Base-by-base conservation (phyloP, 2,113 vertebrate species). In the Hippocampus abdominalis region DNA sequence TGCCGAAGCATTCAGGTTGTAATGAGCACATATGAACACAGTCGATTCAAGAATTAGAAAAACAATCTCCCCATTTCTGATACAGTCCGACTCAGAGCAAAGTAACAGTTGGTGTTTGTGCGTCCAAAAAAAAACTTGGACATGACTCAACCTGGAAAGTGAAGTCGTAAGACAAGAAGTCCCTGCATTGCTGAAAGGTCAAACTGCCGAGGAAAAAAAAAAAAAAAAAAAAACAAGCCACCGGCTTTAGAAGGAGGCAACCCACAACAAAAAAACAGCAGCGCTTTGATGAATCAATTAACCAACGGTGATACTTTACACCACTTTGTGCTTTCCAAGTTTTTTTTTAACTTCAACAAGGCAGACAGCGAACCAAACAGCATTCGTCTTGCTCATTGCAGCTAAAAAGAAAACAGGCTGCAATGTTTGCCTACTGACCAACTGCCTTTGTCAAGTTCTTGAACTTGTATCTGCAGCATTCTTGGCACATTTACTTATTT, bases 21-120 rank as follows among this genome's bases (percentile, higher is more conserved):
- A 64, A 70, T 70, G 70, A 66, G 48, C 54, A 62, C 79, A 72
- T 69, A 10, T 53, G 20, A 74, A 77, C 70, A 69, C 49, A 68
- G 51, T 51, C 36, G 46, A 59, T 60, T 74, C 1, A 68, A 85
- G 57, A 66, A 81, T 36, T 36, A 78, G 71, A 44, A 69, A 62
- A 18, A 8, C 42, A 53, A n/a, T 59, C 4, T 48, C 27, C 27
- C 20, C 23, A 44, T 49, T 48, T 25, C 20, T 66, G 48, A 23
- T 32, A 62, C 2, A 32, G 53, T 20, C 57, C 12, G 42, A 60
- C 44, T 57, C 42, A 74, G 25, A 66, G 12, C 36, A 72, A 49
- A 66, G 15, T 25, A 49, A 65, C 29, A 64, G 46, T 53, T 53
- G 21, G 9, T 46, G 63, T 57, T 64, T 53, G 63, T 68, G 68